Percentiles rank a stretch among this genome's conserved stretches.
Evolutionary conservation across 1,140 invertebrate species (phyloP).

Genomic region (Caenorhabditis inopinata): DNA sequence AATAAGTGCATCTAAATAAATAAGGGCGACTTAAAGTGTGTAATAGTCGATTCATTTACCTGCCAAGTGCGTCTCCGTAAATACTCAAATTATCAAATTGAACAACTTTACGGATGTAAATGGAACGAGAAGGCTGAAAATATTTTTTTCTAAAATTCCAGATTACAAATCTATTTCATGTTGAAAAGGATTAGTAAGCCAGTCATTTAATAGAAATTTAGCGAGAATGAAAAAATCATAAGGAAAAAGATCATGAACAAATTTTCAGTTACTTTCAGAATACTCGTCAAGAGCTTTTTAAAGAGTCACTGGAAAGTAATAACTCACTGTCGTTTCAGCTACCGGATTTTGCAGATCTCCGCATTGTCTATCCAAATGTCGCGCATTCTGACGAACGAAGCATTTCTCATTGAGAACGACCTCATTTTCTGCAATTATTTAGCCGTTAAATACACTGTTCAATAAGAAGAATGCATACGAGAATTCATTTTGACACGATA

Average conservation of each 20-base stretch:
- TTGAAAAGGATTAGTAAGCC: no score
- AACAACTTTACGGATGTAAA: slow-evolving; percentile 1
- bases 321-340: neutral
- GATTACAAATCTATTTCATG: no score
- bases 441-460: neutral
- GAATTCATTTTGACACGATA: slow-evolving; percentile 15
- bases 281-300: no score
- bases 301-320: no score
- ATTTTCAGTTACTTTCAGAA: neutral
- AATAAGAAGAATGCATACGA: neutral
- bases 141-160: no score
- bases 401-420: slow-evolving; percentile 12
- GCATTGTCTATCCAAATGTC: slow-evolving; percentile 21
- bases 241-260: no score
- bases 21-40: neutral
- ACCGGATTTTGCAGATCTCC: neutral
- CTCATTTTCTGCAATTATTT: neutral
- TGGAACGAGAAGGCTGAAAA: slow-evolving; percentile 1
- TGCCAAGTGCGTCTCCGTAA: neutral
- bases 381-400: slow-evolving; percentile 3
- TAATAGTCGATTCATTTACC: neutral
- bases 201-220: no score
- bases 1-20: neutral
- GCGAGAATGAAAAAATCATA: no score
- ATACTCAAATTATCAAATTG: slow-evolving; percentile 27